These are phyloP conservation scores for Caenorhabditis zanzibari DNA, from an alignment of 2,888 invertebrate species.

Conservation along the genomic window DNA sequence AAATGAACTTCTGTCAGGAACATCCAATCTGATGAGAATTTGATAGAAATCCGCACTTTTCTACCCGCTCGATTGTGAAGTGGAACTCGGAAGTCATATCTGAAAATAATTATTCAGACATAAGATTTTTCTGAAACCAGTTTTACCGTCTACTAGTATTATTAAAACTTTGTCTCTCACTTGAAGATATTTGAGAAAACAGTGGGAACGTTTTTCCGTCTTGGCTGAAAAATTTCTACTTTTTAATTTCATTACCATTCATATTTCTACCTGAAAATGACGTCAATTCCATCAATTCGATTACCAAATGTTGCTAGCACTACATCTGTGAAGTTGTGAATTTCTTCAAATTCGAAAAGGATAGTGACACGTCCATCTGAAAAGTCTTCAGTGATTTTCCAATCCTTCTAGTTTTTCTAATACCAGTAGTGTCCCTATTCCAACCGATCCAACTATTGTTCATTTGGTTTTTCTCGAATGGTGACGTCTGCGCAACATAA, in stretches of 20 bases:
- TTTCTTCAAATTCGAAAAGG: constrained; percentile 92
- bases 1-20: constrained; percentile 93
- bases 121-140: background rate
- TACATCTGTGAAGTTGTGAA: constrained; percentile 91
- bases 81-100: constrained; percentile 75
- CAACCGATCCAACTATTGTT: constrained; percentile 90
- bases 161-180: constrained; percentile 63
- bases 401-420: constrained; percentile 79
- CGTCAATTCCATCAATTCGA: constrained; percentile 89
- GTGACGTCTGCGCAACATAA: constrained; percentile 70
- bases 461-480: constrained; percentile 62
- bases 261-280: constrained; percentile 61
- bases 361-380: constrained; percentile 86
- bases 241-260: too few species aligned
- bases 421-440: constrained; percentile 89
- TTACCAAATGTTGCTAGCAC: constrained; percentile 92
- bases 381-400: background rate
- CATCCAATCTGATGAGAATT: constrained; percentile 92
- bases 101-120: constrained; percentile 3
- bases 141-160: constrained; percentile 68
- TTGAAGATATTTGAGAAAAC: constrained; percentile 72
- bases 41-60: constrained; percentile 73
- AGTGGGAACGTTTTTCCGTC: constrained; percentile 72
- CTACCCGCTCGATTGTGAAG: constrained; percentile 69
- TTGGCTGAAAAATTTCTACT: constrained; percentile 62